Conservation (phyloP, 30 jellyfish, hydroid and myxozoan genomes). For the Aurelia sp. region DNA sequence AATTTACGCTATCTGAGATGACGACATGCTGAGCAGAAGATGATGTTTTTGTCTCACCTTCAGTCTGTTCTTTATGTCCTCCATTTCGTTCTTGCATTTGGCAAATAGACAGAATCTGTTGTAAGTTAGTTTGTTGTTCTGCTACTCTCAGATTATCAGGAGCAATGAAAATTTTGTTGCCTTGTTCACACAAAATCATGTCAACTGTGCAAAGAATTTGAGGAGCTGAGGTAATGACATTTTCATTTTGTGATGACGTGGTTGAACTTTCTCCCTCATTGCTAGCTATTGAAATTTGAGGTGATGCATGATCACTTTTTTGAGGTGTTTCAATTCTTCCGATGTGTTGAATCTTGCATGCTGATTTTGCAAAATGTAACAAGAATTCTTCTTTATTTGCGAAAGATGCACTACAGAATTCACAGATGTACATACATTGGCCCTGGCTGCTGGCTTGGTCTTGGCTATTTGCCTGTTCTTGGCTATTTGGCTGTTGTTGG, state of each 20-base stretch:
- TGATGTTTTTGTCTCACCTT: neutral
- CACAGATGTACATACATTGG: conserved; percentile 39
- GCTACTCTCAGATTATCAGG: conserved; percentile 60
- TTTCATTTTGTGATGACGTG: neutral
- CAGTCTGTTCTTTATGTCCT: neutral
- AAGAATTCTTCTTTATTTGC: conserved; percentile 54
- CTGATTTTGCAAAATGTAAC: conserved; percentile 64
- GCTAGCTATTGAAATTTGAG: conserved; percentile 7
- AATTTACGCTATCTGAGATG: conserved; percentile 15
- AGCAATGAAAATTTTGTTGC: conserved; percentile 64
- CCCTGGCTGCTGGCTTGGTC: too few relatives aligned
- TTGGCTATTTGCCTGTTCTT: too few relatives aligned
- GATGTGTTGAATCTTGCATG: conserved; percentile 49
- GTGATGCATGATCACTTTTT: neutral
- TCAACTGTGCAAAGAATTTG: conserved; percentile 73
- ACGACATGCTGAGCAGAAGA: conserved; percentile 29
- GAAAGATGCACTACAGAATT: conserved; percentile 62
- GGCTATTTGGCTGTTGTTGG: too few relatives aligned
- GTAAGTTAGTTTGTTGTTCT: conserved; percentile 47
- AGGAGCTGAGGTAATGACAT: conserved; percentile 27
- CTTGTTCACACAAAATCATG: conserved; percentile 69
- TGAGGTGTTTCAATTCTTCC: conserved; percentile 39
- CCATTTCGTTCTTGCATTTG: conserved; percentile 14
- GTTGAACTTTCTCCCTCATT: neutral
- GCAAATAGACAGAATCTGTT: conserved; percentile 51